A percentile compares a stretch with the other conserved stretches of the same genome.
phyloP scores from a whole-genome alignment of 2,797 vertebrate genomes.

The Catostomus latipinnis region DNA sequence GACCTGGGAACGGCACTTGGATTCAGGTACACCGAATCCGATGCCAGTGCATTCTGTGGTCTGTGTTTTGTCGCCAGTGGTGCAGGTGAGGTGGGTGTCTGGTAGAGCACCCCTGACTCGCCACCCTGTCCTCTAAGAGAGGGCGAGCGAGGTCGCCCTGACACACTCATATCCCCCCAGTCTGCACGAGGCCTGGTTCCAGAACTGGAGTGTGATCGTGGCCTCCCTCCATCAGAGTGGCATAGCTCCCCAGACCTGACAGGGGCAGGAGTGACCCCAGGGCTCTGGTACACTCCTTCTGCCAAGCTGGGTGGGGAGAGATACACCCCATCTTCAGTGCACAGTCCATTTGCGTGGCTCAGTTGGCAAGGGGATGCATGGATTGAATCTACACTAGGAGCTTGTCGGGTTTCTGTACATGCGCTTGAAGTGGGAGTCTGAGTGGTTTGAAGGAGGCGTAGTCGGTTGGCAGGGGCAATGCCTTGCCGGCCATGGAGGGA shows the following conservation, averaged over 20 bases:
- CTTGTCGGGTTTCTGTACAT: slow-evolving; percentile 57
- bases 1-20: slow-evolving; percentile 69
- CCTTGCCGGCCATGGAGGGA: slow-evolving; percentile 90
- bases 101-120: slow-evolving; percentile 74
- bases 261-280: slow-evolving; percentile 54
- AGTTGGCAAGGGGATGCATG: slow-evolving; percentile 69
- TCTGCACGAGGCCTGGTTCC: slow-evolving; percentile 77
- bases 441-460: slow-evolving; percentile 83
- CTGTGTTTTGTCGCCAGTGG: slow-evolving; percentile 65
- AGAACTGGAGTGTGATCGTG: slow-evolving; percentile 77
- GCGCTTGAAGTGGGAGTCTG: slow-evolving; percentile 42
- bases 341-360: slow-evolving; percentile 41
- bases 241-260: slow-evolving; percentile 72
- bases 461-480: slow-evolving; percentile 90
- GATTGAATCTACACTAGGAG: slow-evolving; percentile 74
- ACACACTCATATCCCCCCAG: slow-evolving; percentile 74
- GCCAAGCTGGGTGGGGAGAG: slow-evolving; percentile 69
- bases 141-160: slow-evolving; percentile 76
- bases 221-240: slow-evolving; percentile 70
- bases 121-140: slow-evolving; percentile 75
- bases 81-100: slow-evolving; percentile 69
- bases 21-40: slow-evolving; percentile 77
- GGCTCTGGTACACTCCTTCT: slow-evolving; percentile 69
- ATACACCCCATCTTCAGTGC: slow-evolving; percentile 74
- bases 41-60: slow-evolving; percentile 63